Evolutionary conservation across 1,140 invertebrate genomes (phyloP), one percentile per base, ranked within the genome.

Genomic region (Drosophila chauvacae): DNA sequence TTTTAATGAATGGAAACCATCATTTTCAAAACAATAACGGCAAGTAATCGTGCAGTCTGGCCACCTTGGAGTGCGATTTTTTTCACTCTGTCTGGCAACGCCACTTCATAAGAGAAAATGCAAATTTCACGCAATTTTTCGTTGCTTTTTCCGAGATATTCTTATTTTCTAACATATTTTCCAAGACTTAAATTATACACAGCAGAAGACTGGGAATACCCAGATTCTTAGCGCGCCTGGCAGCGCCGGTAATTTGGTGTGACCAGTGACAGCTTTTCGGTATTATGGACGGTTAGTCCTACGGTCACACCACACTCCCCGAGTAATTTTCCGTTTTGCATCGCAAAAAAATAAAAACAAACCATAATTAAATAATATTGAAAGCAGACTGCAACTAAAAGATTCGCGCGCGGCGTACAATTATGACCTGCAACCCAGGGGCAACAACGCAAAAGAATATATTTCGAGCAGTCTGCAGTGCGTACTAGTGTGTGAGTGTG

Each of bases 341-440:
- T 63, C 41, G 59, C 57, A 66, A 48, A 56, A 66, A 66, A 66
- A 66, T 44, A 66, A 62, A 64, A 66, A 66, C 61, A 64, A 64
- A 64, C 39, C 35, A 42, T 26, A 33, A 60, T 33, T 33, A 61
- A 64, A 64, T 61, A 61, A 59, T 41, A 58, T 58, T 63, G 23
- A 16, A 30, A 41, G n/a, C 33, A 41, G 23, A 30, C 61, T 28
- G 37, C 5, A 64, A 10, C 35, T 23, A 9, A 30, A 30, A 61
- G 5, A 28, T 16, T 16, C 37, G 20, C 61, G 39, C 28, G 26
- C 56, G 14, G 37, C 37, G 10, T 23, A 63, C 11, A 57, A 14
- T 30, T 41, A 18, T 16, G 28, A 26, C 11, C n/a, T 62, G 59
- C 62, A 26, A 23, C 20, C 20, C 28, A 13, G 44, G 37, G 26